Conservation (phyloP, 2,113 vertebrate genomes). For the Fregetta grallaria region DNA sequence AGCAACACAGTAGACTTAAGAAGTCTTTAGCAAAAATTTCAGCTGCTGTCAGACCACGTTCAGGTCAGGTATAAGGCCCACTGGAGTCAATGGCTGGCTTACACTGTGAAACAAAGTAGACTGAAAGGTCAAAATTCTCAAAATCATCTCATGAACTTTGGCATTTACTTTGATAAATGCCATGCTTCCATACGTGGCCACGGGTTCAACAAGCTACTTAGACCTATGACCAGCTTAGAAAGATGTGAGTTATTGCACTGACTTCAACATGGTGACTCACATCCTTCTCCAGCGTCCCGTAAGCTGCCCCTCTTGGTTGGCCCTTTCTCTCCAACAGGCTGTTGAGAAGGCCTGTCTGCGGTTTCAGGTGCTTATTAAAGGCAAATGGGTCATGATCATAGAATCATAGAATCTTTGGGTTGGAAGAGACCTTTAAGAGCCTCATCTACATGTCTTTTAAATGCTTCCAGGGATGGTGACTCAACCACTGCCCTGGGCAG, state of each 20-base stretch:
- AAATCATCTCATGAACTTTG: neutral
- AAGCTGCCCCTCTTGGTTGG: neutral
- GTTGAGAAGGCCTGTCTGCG: neutral
- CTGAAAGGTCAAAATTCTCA: neutral
- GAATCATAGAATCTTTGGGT: too few relatives aligned
- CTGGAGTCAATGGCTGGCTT: neutral
- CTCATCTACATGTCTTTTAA: too few relatives aligned
- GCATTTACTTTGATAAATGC: neutral
- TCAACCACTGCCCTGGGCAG: too few relatives aligned
- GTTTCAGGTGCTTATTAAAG: neutral
- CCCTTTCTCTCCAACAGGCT: neutral
- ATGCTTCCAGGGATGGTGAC: too few relatives aligned
- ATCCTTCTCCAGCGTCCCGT: neutral
- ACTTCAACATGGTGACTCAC: neutral
- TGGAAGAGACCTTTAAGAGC: too few relatives aligned
- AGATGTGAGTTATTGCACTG: neutral
- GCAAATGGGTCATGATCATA: neutral
- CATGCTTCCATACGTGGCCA: rapidly evolving
- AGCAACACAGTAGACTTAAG: neutral
- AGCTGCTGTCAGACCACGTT: neutral
- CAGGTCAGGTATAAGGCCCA: neutral
- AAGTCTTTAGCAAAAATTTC: neutral
- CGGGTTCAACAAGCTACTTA: neutral
- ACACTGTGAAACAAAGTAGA: neutral
- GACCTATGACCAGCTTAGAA: neutral